Base-by-base conservation (phyloP, 2,797 vertebrate species). In the Knipowitschia caucasica region DNA sequence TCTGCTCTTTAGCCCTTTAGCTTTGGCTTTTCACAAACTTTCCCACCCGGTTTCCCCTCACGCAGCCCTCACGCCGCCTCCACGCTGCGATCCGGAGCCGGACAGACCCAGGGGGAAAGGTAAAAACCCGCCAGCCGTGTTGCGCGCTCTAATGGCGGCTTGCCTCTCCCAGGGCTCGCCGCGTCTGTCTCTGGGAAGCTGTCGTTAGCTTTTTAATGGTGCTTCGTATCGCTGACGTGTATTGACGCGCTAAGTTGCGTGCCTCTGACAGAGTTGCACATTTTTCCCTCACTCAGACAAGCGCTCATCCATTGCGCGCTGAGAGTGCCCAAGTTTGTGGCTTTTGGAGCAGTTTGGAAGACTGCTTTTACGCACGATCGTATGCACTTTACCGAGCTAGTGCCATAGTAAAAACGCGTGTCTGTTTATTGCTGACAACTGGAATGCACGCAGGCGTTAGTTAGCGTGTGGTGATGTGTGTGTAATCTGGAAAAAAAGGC, bases 161-260 rank as follows among this genome's bases (percentile, higher is more conserved):
- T 17, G 80, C 61, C 50, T 73, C 83, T 69, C 59, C 80, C 85
- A 78, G 75, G 73, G 61, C 83, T 78, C 71, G 69, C 83, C 79
- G 85, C 62, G 80, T 71, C 86, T 67, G 77, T 79, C 77, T 83
- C 68, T 84, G 86, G 84, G 89, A 90, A 89, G 88, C 87, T 84
- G 86, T 85, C 83, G 81, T 81, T 86, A 83, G 86, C 84, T 77
- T 33, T 89, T 33, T 89, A 90, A 90, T 91, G 89, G 90, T 85
- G 89, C 85, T 86, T 77, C 84, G 89, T 82, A 83, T 83, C 89
- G 89, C 91, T 92, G 91, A 92, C 91, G 91, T 91, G 86, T 91
- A 75, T 91, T 89, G 91, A 92, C 90, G 90, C 90, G 89, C 75
- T 83, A 75, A 86, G 73, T 88, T 89, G 89, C 90, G 89, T 92